phyloP scores from a whole-genome alignment of 2,797 vertebrate species.

The Phataginus tricuspis region DNA sequence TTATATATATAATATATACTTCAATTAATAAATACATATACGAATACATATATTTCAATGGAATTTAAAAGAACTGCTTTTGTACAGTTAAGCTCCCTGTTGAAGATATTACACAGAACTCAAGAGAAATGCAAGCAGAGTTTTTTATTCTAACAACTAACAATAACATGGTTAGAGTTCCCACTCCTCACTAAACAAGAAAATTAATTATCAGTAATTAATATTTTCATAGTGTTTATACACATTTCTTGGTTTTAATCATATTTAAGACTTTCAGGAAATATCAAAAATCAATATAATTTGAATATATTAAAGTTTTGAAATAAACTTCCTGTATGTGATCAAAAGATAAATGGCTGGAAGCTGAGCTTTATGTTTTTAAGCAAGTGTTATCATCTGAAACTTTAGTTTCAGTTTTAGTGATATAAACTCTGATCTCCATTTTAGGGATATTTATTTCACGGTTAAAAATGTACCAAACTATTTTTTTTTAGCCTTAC shows the following conservation, averaged over 20 bases:
- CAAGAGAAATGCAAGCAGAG: conserved; percentile 5
- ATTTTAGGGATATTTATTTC: conserved; percentile 19
- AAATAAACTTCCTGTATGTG: neutral
- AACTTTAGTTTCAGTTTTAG: neutral
- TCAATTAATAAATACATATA: neutral
- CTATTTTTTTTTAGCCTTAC: neutral
- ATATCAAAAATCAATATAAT: conserved; percentile 1
- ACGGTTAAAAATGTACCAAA: conserved; percentile 5
- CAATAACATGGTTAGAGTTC: conserved; percentile 9
- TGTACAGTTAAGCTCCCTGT: neutral
- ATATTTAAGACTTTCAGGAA: neutral
- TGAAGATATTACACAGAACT: neutral
- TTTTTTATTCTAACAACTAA: neutral
- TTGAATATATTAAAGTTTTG: conserved; percentile 20
- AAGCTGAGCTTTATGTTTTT: neutral
- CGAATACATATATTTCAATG: neutral
- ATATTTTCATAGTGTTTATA: neutral
- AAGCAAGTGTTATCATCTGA: conserved; percentile 25
- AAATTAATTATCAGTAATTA: conserved; percentile 5
- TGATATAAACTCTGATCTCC: neutral
- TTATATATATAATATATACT: neutral
- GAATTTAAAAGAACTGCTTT: conserved; percentile 18
- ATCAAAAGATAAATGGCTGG: neutral
- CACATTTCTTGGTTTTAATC: neutral
- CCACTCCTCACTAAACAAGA: neutral